Evolutionary conservation across 2,888 invertebrate species (phyloP).

Genomic region (Dicyrtoma fusca): DNA sequence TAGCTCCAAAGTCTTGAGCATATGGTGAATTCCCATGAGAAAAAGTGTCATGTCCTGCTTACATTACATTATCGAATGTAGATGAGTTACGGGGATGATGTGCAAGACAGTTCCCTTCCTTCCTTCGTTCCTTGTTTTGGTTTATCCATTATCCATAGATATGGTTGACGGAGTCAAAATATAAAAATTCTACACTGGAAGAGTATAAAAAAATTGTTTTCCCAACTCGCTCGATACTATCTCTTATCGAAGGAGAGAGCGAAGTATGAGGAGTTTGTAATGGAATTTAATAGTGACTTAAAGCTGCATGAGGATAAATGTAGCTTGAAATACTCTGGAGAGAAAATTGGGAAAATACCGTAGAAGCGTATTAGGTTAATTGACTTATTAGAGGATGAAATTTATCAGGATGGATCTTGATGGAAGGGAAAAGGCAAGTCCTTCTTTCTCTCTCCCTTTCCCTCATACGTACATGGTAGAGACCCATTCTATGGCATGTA

Average conservation of each 20-base stretch:
- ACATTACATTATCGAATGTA: conserved; percentile 24
- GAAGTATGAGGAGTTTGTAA: too few relatives aligned
- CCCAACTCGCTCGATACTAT: too few relatives aligned
- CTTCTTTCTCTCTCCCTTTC: too few relatives aligned
- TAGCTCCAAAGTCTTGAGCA: too few relatives aligned
- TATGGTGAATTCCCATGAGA: conserved; percentile 37
- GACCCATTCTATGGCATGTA: too few relatives aligned
- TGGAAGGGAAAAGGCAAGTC: too few relatives aligned
- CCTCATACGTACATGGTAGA: too few relatives aligned
- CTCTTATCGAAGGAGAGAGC: background rate
- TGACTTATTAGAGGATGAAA: conserved; percentile 36
- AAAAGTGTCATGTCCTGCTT: conserved; percentile 35
- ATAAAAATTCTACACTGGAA: background rate
- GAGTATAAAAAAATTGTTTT: background rate
- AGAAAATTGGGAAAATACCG: conserved; percentile 13
- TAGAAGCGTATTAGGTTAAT: conserved; percentile 37
- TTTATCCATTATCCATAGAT: background rate
- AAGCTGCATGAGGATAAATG: background rate
- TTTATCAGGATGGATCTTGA: conserved; percentile 23
- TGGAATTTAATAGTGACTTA: background rate
- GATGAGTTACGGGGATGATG: conserved; percentile 27
- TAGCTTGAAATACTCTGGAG: background rate
- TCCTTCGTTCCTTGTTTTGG: background rate
- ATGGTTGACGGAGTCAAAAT: too few relatives aligned
- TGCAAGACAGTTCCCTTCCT: background rate